A percentile compares a stretch with the other conserved stretches of the same genome.
These are phyloP conservation scores for Atlantisia rogersi DNA, from an alignment of 2,113 vertebrate genomes.

Conservation along the genomic window DNA sequence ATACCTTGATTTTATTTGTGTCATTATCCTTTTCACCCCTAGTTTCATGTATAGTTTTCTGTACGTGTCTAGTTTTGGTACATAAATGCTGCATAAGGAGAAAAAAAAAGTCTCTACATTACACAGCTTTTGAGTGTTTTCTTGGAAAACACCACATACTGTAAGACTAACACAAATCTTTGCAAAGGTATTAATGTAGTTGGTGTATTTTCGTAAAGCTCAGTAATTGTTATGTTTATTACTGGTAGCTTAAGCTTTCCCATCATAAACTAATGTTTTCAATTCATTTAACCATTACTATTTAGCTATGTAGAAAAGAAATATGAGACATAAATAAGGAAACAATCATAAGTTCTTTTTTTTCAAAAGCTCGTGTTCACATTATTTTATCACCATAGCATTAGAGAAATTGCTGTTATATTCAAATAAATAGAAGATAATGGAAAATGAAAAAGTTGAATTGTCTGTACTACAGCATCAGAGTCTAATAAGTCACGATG, in stretches of 20 bases:
- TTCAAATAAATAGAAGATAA: slow-evolving; percentile 48
- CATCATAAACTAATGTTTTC: neutral
- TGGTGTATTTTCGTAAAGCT: neutral
- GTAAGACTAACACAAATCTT: neutral
- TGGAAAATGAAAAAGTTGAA: slow-evolving; percentile 17
- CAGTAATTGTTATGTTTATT: neutral
- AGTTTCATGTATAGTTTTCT: neutral
- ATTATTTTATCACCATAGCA: neutral
- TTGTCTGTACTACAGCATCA: neutral
- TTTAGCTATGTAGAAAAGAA: neutral
- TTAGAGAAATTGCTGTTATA: slow-evolving; percentile 22
- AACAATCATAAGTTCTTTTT: neutral
- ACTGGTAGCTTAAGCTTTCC: neutral
- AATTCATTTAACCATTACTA: neutral
- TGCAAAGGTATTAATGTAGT: neutral
- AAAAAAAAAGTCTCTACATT: neutral
- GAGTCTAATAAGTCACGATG: neutral
- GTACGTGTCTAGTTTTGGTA: neutral
- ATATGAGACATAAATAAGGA: neutral
- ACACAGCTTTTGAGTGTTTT: neutral
- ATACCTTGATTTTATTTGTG: neutral
- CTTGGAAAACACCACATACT: neutral
- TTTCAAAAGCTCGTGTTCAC: neutral
- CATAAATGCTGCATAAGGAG: neutral
- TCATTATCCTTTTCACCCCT: neutral